Percentiles rank a stretch among this genome's conserved stretches.
These are phyloP conservation scores for Saturnia japonica DNA, from an alignment of 2,888 invertebrate genomes.

Conservation along the genomic window DNA sequence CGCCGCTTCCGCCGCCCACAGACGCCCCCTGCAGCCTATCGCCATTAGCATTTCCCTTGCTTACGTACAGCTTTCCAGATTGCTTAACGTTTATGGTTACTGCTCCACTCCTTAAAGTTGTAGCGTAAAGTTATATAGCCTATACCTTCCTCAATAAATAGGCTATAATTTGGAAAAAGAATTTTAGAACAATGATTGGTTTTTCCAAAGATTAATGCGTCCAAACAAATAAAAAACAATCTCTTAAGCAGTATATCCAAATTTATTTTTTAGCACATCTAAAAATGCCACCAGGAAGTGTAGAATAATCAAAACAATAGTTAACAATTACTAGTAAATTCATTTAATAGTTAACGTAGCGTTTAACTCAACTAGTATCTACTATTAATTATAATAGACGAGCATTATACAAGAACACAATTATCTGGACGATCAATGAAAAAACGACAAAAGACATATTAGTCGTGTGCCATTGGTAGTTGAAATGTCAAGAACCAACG, in stretches of 20 bases:
- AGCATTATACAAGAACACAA: conserved; percentile 41
- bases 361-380: background rate
- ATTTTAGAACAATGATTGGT: no score
- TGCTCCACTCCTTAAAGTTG: no score
- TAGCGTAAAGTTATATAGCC: no score
- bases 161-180: no score
- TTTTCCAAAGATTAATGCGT: no score
- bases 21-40: no score
- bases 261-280: background rate
- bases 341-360: background rate
- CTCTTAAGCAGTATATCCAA: background rate
- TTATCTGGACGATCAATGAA: conserved; percentile 29
- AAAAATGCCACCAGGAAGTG: background rate
- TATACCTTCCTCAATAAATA: no score
- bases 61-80: no score
- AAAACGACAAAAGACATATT: conserved; percentile 41
- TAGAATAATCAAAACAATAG: background rate
- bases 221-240: no score
- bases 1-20: no score
- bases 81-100: no score
- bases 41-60: no score
- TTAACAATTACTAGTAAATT: background rate
- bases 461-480: conserved; percentile 60
- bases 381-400: background rate
- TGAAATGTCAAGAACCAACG: conserved; percentile 68